phyloP scores from a whole-genome alignment of 1,140 invertebrate species.

The Carposina sasakii region DNA sequence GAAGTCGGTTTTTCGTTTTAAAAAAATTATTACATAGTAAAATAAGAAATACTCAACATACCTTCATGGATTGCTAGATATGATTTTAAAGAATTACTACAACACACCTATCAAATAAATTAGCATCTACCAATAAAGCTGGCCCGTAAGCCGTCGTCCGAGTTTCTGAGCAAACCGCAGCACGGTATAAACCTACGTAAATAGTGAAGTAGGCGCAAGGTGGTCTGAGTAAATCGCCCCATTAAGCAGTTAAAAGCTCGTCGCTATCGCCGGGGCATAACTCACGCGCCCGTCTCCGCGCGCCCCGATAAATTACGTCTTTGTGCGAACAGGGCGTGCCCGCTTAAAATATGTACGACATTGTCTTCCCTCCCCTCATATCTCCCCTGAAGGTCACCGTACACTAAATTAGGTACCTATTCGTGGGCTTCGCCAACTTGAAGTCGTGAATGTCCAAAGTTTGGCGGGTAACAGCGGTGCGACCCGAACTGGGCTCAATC shows the following conservation, averaged over 20 bases:
- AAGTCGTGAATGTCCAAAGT: too few relatives aligned
- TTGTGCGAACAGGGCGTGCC: slow-evolving; percentile 64
- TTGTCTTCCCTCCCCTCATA: slow-evolving; percentile 60
- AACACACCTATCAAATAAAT: too few relatives aligned
- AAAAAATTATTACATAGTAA: too few relatives aligned
- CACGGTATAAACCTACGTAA: slow-evolving; percentile 27
- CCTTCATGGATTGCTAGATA: too few relatives aligned
- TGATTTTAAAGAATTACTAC: too few relatives aligned
- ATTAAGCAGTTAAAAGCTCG: slow-evolving; percentile 71
- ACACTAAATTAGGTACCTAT: slow-evolving; percentile 50
- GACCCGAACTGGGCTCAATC: slow-evolving; percentile 25
- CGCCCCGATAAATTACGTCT: slow-evolving; percentile 68
- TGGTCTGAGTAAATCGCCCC: slow-evolving; percentile 67
- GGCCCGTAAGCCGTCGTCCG: too few relatives aligned
- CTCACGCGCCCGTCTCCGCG: slow-evolving; percentile 65
- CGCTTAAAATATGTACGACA: slow-evolving; percentile 69
- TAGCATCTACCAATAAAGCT: too few relatives aligned
- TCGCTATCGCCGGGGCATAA: slow-evolving; percentile 67
- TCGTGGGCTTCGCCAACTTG: slow-evolving; percentile 28
- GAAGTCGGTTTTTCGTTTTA: too few relatives aligned
- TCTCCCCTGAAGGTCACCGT: slow-evolving; percentile 46
- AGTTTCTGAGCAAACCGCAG: too few relatives aligned
- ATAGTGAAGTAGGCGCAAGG: slow-evolving; percentile 44
- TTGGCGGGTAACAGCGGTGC: too few relatives aligned
- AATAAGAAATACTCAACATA: too few relatives aligned